Evolutionary conservation across 2,888 invertebrate species (phyloP).

Genomic region (Drosophila cognata): DNA sequence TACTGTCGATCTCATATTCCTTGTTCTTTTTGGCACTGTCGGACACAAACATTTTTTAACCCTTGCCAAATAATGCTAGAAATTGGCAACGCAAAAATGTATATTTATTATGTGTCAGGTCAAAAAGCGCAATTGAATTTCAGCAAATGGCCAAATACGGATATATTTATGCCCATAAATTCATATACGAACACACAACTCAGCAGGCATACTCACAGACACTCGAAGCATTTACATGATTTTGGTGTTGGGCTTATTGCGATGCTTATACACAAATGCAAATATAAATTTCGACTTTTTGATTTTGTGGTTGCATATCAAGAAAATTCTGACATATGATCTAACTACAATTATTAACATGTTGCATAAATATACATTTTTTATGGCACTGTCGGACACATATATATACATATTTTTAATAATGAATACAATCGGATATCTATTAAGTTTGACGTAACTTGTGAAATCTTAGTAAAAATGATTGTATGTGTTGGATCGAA

Average conservation of each 20-base stretch:
- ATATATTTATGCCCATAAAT: slow-evolving; percentile 48
- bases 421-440: neutral
- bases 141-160: slow-evolving; percentile 57
- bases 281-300: slow-evolving; percentile 5
- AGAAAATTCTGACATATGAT: neutral
- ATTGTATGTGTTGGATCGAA: too few relatives aligned
- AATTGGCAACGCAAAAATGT: slow-evolving; percentile 27
- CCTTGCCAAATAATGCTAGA: slow-evolving; percentile 32
- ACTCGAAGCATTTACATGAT: slow-evolving; percentile 60
- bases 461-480: neutral
- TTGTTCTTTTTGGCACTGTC: neutral
- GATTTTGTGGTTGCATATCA: slow-evolving; percentile 11
- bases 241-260: slow-evolving; percentile 7
- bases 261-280: slow-evolving; percentile 10
- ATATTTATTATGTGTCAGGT: slow-evolving; percentile 44
- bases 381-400: too few relatives aligned
- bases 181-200: slow-evolving; percentile 19
- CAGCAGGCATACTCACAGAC: slow-evolving; percentile 24
- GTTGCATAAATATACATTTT: too few relatives aligned
- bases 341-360: neutral
- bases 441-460: neutral
- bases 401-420: neutral
- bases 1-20: slow-evolving; percentile 3
- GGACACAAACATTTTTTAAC: slow-evolving; percentile 23
- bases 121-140: slow-evolving; percentile 65